Evolutionary conservation across 2,113 vertebrate species (phyloP), one percentile per base, ranked within the genome.

Genomic region (Bos javanicus): DNA sequence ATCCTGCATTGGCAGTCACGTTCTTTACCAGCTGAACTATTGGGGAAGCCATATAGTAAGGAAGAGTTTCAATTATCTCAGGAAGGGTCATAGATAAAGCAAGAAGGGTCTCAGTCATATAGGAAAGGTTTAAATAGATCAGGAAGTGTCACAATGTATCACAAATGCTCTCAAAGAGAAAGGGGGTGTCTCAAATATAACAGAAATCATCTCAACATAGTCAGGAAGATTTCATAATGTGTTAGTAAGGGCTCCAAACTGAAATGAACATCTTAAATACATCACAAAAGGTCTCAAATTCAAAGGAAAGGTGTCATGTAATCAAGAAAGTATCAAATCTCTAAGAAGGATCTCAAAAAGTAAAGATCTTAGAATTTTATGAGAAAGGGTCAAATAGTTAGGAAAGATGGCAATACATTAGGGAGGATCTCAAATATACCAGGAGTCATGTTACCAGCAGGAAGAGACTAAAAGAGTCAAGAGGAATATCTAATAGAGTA

Each of bases 61-160:
- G 60, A 94, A 92, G 46, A 91, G 15, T 94, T 97, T 93, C 64
- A 92, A 74, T 84, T 84, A 57, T 13, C 46, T 83, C 36, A 56
- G 25, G 90, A 88, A 96, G 78, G 43, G 74, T 80, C 81, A 88
- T 19, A 95, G 50, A 90, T 90, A 87, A 95, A 96, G 88, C 39
- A 96, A 95, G 62, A 83, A 90, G 52, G 28, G 25, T 93, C 25
- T 91, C 57, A 17, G 59, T 94, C 30, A 50, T 67, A 92, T 9
- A 95, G 56, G 21, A 94, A 96, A 50, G n/a, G n/a, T 64, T 95
- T 43, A 67, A 56, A 92, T 48, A 97, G 5, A 87, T 54, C 33
- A 90, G 43, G 21, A 92, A 95, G 36, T 78, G 1, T 60, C 3
- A n/a, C 28, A 60, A 78, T 17, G 80, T 46, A 60, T 91, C 54